Evolutionary conservation across 1,140 invertebrate genomes (phyloP).

Genomic region (Drosophila sp.): DNA sequence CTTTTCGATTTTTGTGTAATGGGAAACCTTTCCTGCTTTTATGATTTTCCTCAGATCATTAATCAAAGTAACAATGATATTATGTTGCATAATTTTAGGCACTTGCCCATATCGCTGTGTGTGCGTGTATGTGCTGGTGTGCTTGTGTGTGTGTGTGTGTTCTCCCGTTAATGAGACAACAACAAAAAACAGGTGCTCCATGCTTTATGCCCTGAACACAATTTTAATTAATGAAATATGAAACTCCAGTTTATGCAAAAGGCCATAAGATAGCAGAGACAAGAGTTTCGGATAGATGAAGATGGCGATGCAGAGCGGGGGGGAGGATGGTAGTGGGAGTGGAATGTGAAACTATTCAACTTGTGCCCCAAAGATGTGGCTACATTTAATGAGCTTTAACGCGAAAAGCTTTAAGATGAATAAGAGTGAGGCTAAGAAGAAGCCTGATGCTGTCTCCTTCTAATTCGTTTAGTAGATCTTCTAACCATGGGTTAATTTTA

Average conservation of each 20-base stretch:
- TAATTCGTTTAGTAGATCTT: no score
- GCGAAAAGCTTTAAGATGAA: constrained; percentile 3
- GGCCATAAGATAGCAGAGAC: constrained; percentile 36
- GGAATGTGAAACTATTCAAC: constrained; percentile 60
- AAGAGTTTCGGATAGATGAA: not conserved
- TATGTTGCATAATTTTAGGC: constrained; percentile 70
- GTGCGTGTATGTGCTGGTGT: not conserved
- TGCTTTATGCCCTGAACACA: constrained; percentile 48
- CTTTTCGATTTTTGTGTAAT: constrained; percentile 69
- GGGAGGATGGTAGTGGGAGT: not conserved
- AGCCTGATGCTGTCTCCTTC: no score
- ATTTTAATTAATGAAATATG: constrained; percentile 80
- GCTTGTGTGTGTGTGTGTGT: constrained; percentile 13
- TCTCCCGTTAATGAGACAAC: constrained; percentile 58
- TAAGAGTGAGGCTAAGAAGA: no score
- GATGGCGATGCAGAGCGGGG: not conserved
- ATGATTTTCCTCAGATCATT: constrained; percentile 78
- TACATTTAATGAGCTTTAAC: constrained; percentile 55
- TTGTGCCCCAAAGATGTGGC: constrained; percentile 9
- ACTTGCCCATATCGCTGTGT: not conserved
- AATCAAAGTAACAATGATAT: constrained; percentile 81
- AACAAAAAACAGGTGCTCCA: constrained; percentile 59
- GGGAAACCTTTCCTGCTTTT: constrained; percentile 68
- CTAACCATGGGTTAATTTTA: no score
- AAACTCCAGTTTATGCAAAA: constrained; percentile 64